Base-by-base conservation (phyloP, 2,113 vertebrate genomes). In the Cnemophilus loriae region DNA sequence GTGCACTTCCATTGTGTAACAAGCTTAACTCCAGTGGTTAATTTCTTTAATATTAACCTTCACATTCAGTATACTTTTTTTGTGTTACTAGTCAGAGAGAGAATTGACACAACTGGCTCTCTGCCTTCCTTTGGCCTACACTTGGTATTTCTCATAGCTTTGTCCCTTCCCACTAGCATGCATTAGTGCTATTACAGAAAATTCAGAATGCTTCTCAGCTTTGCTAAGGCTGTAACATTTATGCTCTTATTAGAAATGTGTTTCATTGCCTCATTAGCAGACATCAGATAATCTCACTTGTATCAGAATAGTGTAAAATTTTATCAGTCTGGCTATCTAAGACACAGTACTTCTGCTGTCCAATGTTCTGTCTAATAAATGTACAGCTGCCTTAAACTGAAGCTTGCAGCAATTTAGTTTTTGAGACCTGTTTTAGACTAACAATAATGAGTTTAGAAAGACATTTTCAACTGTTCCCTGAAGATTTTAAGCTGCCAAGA, bases 381-480 rank as follows among this genome's bases (percentile, higher is more conserved):
- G 7, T 55, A 79, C 41, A 95, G 55, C 76, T 93, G 85, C 57
- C 64, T 86, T 95, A 97, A 33, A 95, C 74, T 37, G 28, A 97
- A 89, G 78, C 67, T 92, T 95, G 87, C 64, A 85, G 82, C 60
- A 90, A 93, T 73, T 93, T 73, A 78, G 79, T 77, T 96, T 97
- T 76, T 87, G 79, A 97, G 57, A 87, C 32, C 78, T 96, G 86
- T 57, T 97, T 96, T 94, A 97, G 91, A 92, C 94, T 73, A 56
- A 77, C 44, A 89, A 41, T 78, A 89, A 95, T 75, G 74, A 87
- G n/a, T 97, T 94, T 75, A 90, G 96, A 97, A 98, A 96, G 91
- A 97, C 87, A 93, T 97, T 98, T 98, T 96, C 94, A 97, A 96
- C 96, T 95, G 90, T 95, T 97, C 67, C 71, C 87, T 23, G 15